Conservation (phyloP, 2,888 invertebrate genomes). For the Microplitis deprimator region DNA sequence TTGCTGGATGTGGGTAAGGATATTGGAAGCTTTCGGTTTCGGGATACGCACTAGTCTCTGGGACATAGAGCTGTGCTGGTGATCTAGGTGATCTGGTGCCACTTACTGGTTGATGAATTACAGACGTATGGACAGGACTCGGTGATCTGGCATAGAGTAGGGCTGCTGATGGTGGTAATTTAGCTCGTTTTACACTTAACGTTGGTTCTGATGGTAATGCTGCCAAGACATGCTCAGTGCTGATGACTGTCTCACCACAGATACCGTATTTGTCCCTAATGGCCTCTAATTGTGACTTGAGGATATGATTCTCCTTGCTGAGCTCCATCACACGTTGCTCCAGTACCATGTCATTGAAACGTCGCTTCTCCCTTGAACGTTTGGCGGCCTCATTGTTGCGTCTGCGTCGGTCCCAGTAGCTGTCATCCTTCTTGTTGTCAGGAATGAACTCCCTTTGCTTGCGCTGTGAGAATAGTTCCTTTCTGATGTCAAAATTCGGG, state of each 20-base stretch:
- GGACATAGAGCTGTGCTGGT: slow-evolving; percentile 66
- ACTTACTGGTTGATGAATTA: slow-evolving; percentile 75
- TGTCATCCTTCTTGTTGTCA: slow-evolving; percentile 96
- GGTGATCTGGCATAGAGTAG: slow-evolving; percentile 75
- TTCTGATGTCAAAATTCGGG: slow-evolving; percentile 74
- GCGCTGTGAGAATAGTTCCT: slow-evolving; percentile 89
- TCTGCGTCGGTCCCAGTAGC: slow-evolving; percentile 96
- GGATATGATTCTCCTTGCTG: slow-evolving; percentile 94
- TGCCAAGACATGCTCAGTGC: slow-evolving; percentile 90
- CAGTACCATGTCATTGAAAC: slow-evolving; percentile 96
- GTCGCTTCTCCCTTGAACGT: slow-evolving; percentile 94
- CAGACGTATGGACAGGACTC: slow-evolving; percentile 76
- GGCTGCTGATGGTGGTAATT: slow-evolving; percentile 66
- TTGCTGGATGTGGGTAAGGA: slow-evolving; percentile 73
- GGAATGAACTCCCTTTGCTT: slow-evolving; percentile 98
- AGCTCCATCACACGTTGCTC: slow-evolving; percentile 95
- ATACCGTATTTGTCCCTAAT: slow-evolving; percentile 95
- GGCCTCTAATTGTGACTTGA: slow-evolving; percentile 92
- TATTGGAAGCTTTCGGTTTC: slow-evolving; percentile 72
- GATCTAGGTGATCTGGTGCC: slow-evolving; percentile 67
- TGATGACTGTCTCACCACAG: slow-evolving; percentile 87
- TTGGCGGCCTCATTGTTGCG: slow-evolving; percentile 98
- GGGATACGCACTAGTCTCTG: slow-evolving; percentile 66
- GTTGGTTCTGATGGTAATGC: slow-evolving; percentile 90
- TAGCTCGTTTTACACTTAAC: slow-evolving; percentile 84